Evolutionary conservation across 2,888 invertebrate species (phyloP).

Genomic region (Drosophila mercatorum): DNA sequence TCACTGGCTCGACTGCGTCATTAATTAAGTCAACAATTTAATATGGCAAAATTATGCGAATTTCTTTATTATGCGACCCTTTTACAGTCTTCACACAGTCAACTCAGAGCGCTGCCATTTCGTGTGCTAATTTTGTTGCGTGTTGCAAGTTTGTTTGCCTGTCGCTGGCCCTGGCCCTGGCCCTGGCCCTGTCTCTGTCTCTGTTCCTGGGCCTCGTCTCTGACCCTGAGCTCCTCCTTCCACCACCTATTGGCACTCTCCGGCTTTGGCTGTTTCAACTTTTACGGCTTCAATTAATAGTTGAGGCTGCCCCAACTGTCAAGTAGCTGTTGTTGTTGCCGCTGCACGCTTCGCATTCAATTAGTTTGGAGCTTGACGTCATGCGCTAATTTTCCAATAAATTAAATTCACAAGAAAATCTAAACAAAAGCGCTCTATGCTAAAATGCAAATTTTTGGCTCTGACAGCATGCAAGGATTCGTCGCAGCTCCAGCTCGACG

Average conservation of each 20-base stretch:
- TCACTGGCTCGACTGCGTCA: constrained; percentile 23
- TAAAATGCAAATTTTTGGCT: constrained; percentile 76
- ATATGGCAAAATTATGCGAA: constrained; percentile 60
- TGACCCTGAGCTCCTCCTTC: neutral
- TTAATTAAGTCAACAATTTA: constrained; percentile 52
- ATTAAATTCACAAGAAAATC: constrained; percentile 77
- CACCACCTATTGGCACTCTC: neutral
- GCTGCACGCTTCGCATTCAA: constrained; percentile 61
- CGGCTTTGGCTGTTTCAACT: constrained; percentile 29
- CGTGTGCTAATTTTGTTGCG: constrained; percentile 58
- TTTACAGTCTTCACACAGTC: constrained; percentile 15
- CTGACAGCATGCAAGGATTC: constrained; percentile 53
- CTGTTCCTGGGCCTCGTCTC: neutral
- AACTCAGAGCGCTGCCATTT: constrained; percentile 44
- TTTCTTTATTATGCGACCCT: constrained; percentile 42
- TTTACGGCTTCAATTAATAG: constrained; percentile 63
- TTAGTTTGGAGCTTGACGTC: constrained; percentile 69
- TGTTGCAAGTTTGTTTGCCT: constrained; percentile 62
- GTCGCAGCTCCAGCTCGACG: constrained; percentile 11
- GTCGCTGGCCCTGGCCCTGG: neutral
- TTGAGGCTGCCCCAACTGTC: constrained; percentile 49
- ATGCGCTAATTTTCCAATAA: constrained; percentile 80
- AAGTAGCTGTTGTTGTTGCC: constrained; percentile 27
- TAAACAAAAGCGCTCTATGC: constrained; percentile 75
- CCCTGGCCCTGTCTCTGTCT: neutral